Evolutionary conservation across 2,797 vertebrate genomes (phyloP).

Genomic region (Anabacerthia variegaticeps): DNA sequence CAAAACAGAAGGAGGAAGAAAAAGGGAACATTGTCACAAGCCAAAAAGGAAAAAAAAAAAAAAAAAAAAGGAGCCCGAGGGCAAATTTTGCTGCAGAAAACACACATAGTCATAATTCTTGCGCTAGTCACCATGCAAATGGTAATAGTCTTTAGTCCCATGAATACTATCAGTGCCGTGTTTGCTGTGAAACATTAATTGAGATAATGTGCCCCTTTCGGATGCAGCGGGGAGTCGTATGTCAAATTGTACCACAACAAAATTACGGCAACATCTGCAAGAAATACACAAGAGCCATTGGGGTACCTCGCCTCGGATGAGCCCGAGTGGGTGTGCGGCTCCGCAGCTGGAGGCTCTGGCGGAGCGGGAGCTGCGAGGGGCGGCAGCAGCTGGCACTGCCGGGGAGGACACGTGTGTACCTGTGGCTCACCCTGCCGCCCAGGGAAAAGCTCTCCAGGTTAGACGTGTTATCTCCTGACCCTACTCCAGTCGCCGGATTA

Average conservation of each 20-base stretch:
- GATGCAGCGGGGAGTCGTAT: slow-evolving; percentile 59
- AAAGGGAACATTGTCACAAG: slow-evolving; percentile 90
- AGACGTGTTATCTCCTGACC: background rate
- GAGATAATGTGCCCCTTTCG: slow-evolving; percentile 75
- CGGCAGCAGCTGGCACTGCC: background rate
- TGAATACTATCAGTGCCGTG: slow-evolving; percentile 75
- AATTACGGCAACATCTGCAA: slow-evolving; percentile 64
- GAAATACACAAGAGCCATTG: background rate
- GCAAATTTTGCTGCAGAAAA: slow-evolving; percentile 73
- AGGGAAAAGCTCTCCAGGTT: background rate
- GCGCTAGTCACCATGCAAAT: slow-evolving; percentile 79
- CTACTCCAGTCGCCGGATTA: background rate
- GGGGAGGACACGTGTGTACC: background rate
- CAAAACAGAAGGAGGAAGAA: slow-evolving; percentile 87
- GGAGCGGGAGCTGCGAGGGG: background rate
- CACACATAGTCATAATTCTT: slow-evolving; percentile 71
- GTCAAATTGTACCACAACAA: slow-evolving; percentile 65
- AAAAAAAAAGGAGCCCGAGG: slow-evolving; percentile 78
- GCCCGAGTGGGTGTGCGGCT: background rate
- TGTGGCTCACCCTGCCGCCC: background rate
- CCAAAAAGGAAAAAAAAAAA: slow-evolving; percentile 62
- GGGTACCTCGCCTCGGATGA: background rate
- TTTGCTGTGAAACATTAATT: slow-evolving; percentile 77
- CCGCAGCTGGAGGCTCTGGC: background rate
- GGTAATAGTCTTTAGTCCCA: slow-evolving; percentile 77